Base-by-base conservation (phyloP, 2,113 vertebrate species). In the Rhegmatorhina hoffmannsi region DNA sequence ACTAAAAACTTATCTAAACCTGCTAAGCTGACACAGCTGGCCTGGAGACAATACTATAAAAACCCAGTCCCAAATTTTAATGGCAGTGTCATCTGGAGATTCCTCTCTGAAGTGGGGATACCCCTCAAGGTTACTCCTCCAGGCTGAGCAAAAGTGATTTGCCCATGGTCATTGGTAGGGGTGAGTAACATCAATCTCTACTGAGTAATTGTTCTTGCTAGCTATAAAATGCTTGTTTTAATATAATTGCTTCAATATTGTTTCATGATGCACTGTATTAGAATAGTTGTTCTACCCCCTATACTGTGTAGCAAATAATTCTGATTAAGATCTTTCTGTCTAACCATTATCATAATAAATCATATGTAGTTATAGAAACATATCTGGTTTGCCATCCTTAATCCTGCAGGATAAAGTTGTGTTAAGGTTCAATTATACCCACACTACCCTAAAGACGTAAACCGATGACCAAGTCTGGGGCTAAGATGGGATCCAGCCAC, bases 41-140 rank as follows among this genome's bases (percentile, higher is more conserved):
- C 62, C 28, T 75, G 29, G 40, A 81, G 23, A 52, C 33, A 31
- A n/a, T 31, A 21, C 40, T 25, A 9, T 29, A 53, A 55, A 47
- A 69, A 10, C 11, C n/a, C 62, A 26, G 29, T 25, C 69, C 28
- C 0, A 1, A 76, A 68, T 62, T 76, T 68, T 18, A 83, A 50
- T 0, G 0, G 24, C 11, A 55, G 34, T 5, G 40, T 55, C 20
- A 25, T 47, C 46, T 46, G 29, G 40, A 83, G 9, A 36, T 21
- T 76, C n/a, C 24, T 40, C 47, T 20, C 1, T 0, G 62, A n/a
- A 53, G 19, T 4, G 20, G 28, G 46, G 19, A 83, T 34, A n/a
- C 25, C 29, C 21, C 25, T 62, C 46, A 76, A 31, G 20, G 29
- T 40, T 31, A 75, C 53, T 40, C 36, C 17, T 26, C 34, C 8